Base-by-base conservation (phyloP, 35 echinoderm and acorn worm genomes). In the Chiridota heheva region DNA sequence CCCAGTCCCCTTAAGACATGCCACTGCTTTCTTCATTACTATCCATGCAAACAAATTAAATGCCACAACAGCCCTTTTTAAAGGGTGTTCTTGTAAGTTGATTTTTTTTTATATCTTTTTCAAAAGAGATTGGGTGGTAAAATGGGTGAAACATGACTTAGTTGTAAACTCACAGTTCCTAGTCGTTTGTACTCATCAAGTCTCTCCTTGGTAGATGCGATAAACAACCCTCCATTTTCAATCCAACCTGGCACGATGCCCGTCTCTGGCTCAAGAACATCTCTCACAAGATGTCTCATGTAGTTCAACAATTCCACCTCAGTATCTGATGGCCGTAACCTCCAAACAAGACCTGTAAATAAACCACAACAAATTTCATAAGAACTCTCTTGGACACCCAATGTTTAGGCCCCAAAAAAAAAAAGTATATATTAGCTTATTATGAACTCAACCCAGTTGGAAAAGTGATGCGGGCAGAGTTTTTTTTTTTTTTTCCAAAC, bases 161-260 rank as follows among this genome's bases (percentile, higher is more conserved):
- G n/a, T 13, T 66, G 15, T 10, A 24, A 27, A 74, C 93, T 87
- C 58, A 96, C 93, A 6, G 93, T 96, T 36, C 69, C 70, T 36
- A 96, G 42, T 22, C 93, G 61, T 74, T 96, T 91, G 67, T 96
- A 96, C 58, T 96, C 93, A 87, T 96, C 93, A 2, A 96, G 42
- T 51, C 93, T 67, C 60, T 96, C 93, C 61, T 96, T 96, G 39
- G 85, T 96, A 5, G 88, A 90, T 70, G 93, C 93, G 13, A 91
- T 82, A 31, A 91, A 96, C 2, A 96, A 26, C 16, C 93, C 93
- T 32, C 93, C 93, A 67, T 96, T 96, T 34, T 90, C 70, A 35
- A 91, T 91, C 93, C 93, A 96, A 13, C 93, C 93, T 35, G 93
- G 88, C 20, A 77, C 82, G 3, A 96, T 60, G 7, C 93, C 93